Conservation (phyloP, 2,113 vertebrate genomes). For the Marcusenius ussheri region DNA sequence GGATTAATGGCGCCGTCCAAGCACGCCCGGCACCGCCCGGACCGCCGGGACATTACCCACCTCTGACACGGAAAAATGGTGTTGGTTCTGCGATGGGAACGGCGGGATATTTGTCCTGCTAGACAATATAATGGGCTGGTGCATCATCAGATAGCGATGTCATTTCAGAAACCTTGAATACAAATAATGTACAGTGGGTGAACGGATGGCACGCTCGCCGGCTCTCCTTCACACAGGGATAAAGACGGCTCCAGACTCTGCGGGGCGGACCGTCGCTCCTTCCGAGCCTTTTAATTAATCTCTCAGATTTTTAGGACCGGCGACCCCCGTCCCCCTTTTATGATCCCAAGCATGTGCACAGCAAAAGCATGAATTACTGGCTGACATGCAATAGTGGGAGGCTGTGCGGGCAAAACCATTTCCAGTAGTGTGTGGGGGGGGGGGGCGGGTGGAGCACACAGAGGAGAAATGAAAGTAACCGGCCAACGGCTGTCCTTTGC, state of each 20-base stretch:
- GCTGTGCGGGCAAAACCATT: slow-evolving; percentile 47
- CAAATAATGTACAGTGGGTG: slow-evolving; percentile 93
- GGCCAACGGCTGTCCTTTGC: slow-evolving; percentile 41
- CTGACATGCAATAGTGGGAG: slow-evolving; percentile 47
- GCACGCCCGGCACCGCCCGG: slow-evolving; percentile 67
- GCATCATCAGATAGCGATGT: slow-evolving; percentile 99
- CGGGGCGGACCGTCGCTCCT: slow-evolving; percentile 53
- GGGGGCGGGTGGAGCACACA: slow-evolving; percentile 40
- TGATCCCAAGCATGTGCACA: slow-evolving; percentile 52
- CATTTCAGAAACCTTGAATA: slow-evolving; percentile 99
- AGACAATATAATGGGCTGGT: slow-evolving; percentile 99
- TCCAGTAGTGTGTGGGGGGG: slow-evolving; percentile 11
- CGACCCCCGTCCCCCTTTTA: slow-evolving; percentile 26
- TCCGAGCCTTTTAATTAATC: slow-evolving; percentile 59
- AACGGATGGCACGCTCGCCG: slow-evolving; percentile 86
- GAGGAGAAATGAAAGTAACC: slow-evolving; percentile 44
- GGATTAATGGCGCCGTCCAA: slow-evolving; percentile 99
- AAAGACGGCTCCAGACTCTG: slow-evolving; percentile 60
- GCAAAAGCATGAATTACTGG: slow-evolving; percentile 67
- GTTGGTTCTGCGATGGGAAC: slow-evolving; percentile 99
- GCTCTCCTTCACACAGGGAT: slow-evolving; percentile 70
- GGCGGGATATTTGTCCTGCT: slow-evolving; percentile 99
- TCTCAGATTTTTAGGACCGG: slow-evolving; percentile 46
- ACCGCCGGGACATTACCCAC: slow-evolving; percentile 94
- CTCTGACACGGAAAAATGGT: slow-evolving; percentile 99